Evolutionary conservation across 2,113 vertebrate genomes (phyloP).

Genomic region (Anolis carolinensis): DNA sequence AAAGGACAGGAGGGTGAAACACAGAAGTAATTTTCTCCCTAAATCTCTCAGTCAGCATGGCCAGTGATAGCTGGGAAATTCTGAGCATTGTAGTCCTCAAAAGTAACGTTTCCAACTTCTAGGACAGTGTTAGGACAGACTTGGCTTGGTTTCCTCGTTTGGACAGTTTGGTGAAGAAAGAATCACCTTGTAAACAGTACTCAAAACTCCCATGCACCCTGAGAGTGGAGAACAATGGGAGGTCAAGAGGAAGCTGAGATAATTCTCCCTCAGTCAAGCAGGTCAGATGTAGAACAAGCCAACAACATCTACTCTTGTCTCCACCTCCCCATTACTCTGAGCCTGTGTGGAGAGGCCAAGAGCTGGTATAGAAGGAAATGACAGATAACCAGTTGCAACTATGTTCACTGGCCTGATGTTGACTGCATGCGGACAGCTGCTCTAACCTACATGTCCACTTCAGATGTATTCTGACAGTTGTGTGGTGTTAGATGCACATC

Average conservation of each 20-base stretch:
- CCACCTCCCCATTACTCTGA: neutral
- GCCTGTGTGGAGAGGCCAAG: neutral
- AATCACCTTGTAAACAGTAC: neutral
- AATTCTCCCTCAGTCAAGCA: neutral
- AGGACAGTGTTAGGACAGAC: neutral
- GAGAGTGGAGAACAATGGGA: neutral
- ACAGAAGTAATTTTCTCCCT: no score
- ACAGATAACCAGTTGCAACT: neutral
- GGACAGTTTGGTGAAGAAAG: neutral
- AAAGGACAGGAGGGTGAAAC: neutral
- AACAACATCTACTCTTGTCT: neutral
- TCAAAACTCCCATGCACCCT: neutral
- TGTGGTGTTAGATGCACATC: neutral
- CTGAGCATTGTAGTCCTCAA: no score
- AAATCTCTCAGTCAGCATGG: no score
- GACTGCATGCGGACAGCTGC: neutral
- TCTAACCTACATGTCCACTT: neutral
- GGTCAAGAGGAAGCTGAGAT: neutral
- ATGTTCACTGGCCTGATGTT: neutral
- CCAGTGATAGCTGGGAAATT: no score
- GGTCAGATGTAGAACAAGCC: neutral
- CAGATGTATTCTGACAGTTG: neutral
- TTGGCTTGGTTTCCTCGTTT: neutral
- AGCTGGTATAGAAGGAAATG: neutral
- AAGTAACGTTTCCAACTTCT: no score